Conservation (phyloP, 1,140 invertebrate species). For the Drosophila seguyi region DNA sequence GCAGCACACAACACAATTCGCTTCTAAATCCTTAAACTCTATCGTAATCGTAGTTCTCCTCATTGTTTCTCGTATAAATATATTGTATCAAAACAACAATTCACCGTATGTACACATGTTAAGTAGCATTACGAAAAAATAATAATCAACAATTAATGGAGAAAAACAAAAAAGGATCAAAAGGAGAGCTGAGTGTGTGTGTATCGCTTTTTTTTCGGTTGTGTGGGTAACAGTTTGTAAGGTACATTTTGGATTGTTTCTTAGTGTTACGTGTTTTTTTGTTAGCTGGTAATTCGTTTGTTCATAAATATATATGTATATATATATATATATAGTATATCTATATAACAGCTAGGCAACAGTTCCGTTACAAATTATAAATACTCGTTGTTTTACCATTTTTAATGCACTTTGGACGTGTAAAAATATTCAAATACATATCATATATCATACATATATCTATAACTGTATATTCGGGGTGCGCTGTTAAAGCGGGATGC, state of each 20-base stretch:
- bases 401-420: slow-evolving; percentile 52
- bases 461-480: slow-evolving; percentile 24
- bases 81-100: slow-evolving; percentile 80
- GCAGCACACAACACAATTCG: slow-evolving; percentile 32
- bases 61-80: slow-evolving; percentile 55
- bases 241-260: slow-evolving; percentile 76
- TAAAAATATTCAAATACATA: slow-evolving; percentile 45
- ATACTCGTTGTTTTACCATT: slow-evolving; percentile 28
- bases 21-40: slow-evolving; percentile 38
- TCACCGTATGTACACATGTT: slow-evolving; percentile 56
- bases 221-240: slow-evolving; percentile 51
- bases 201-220: slow-evolving; percentile 25
- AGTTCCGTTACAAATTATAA: slow-evolving; percentile 30
- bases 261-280: slow-evolving; percentile 58
- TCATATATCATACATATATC: slow-evolving; percentile 22
- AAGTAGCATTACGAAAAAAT: slow-evolving; percentile 60
- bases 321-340: background rate
- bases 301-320: slow-evolving; percentile 2
- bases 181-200: slow-evolving; percentile 13
- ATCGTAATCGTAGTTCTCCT: slow-evolving; percentile 32
- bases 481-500: slow-evolving; percentile 34
- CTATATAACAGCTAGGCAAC: slow-evolving; percentile 10
- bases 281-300: slow-evolving; percentile 32
- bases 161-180: slow-evolving; percentile 29
- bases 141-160: slow-evolving; percentile 49